A percentile compares a stretch with the other conserved stretches of the same genome.
phyloP scores from a whole-genome alignment of 1,140 invertebrate species.

The Babylonia areolata region DNA sequence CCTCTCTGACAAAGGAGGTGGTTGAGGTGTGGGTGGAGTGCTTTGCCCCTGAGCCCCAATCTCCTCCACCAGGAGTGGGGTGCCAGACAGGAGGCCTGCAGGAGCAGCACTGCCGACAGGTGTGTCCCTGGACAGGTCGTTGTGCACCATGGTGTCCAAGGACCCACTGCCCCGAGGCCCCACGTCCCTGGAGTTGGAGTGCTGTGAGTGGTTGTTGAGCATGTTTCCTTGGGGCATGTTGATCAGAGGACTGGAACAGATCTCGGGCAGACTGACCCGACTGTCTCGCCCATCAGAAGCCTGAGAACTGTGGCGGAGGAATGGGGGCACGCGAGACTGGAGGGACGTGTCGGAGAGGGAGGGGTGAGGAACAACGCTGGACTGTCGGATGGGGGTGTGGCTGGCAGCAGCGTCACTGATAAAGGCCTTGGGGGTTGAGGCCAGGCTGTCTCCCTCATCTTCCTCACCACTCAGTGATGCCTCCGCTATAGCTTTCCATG shows the following conservation, averaged over 20 bases:
- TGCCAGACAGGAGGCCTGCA: neutral
- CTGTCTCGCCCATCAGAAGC: neutral
- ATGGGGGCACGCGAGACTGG: neutral
- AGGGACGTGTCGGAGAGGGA: neutral
- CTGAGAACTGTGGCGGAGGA: neutral
- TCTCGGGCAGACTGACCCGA: constrained; percentile 38
- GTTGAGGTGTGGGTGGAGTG: neutral
- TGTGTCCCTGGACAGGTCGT: constrained; percentile 28
- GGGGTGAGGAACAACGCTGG: neutral
- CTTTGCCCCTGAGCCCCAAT: constrained; percentile 2
- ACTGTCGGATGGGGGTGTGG: neutral
- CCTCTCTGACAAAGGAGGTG: constrained; percentile 5
- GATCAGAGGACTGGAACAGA: constrained; percentile 40
- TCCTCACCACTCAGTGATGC: constrained; percentile 36
- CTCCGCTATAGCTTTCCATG: constrained; percentile 55
- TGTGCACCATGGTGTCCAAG: constrained; percentile 37
- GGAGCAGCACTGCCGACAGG: neutral
- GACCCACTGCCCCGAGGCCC: neutral
- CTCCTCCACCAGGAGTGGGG: constrained; percentile 7
- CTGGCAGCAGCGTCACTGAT: neutral
- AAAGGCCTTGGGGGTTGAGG: neutral
- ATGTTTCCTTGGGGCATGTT: constrained; percentile 40
- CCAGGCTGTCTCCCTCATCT: neutral
- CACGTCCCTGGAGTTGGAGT: too few relatives aligned
- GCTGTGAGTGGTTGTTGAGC: constrained; percentile 19